Evolutionary conservation across 2,797 vertebrate species (phyloP).

Genomic region (Australoheros facetus): DNA sequence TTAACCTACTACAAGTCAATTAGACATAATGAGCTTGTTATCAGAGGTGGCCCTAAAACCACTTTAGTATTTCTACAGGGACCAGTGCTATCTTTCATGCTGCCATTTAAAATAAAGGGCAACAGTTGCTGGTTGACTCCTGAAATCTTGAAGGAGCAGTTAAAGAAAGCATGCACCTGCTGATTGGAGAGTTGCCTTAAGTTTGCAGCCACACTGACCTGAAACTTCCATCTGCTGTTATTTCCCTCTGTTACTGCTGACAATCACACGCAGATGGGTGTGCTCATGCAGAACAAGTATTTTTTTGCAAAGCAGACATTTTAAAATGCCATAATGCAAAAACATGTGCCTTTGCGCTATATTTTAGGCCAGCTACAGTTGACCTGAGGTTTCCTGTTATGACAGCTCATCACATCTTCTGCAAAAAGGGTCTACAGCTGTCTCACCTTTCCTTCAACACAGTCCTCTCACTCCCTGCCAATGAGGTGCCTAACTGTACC

Average conservation of each 20-base stretch:
- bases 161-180: neutral
- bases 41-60: slow-evolving; percentile 3
- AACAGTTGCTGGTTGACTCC: neutral
- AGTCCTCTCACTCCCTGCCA: slow-evolving; percentile 1
- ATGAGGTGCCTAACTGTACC: neutral
- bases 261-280: neutral
- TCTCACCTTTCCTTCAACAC: neutral
- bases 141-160: neutral
- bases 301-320: neutral
- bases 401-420: neutral
- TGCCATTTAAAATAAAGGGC: neutral
- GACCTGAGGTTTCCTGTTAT: neutral
- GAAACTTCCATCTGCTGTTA: neutral
- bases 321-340: neutral
- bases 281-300: neutral
- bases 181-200: neutral
- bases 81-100: neutral
- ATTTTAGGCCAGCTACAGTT: neutral
- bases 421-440: neutral
- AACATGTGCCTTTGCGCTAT: neutral
- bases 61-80: slow-evolving; percentile 17
- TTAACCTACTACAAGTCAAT: slow-evolving; percentile 28
- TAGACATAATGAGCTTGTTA: slow-evolving; percentile 27
- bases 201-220: neutral
- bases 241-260: neutral